These are phyloP conservation scores for Leucozona laternaria DNA, from an alignment of 2,888 invertebrate species.

Conservation along the genomic window DNA sequence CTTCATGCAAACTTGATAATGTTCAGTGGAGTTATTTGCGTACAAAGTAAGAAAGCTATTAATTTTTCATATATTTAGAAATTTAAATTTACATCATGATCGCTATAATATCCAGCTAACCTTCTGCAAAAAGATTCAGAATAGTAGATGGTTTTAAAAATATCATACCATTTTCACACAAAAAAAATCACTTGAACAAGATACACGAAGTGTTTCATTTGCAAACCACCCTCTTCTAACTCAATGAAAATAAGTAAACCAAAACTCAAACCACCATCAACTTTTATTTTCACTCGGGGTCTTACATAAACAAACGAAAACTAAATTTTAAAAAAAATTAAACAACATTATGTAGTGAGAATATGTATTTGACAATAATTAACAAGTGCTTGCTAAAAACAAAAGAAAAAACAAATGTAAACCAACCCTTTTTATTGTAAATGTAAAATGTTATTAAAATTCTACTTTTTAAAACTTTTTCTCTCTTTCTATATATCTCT, in stretches of 20 bases:
- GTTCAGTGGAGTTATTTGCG: too few species aligned
- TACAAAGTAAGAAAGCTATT: too few species aligned
- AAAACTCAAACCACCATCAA: not conserved
- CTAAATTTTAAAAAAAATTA: not conserved
- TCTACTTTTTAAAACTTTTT: constrained; percentile 9
- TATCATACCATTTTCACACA: not conserved
- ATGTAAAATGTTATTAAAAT: constrained; percentile 44
- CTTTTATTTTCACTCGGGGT: constrained; percentile 28
- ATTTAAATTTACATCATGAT: too few species aligned
- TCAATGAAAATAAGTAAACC: not conserved
- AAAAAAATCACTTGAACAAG: not conserved
- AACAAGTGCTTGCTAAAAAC: constrained; percentile 66
- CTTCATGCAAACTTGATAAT: too few species aligned
- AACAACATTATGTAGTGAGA: constrained; percentile 56
- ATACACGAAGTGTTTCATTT: not conserved
- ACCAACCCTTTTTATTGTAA: constrained; percentile 55
- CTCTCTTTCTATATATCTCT: constrained; percentile 8
- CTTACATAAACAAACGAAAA: constrained; percentile 25
- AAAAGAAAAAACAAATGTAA: constrained; percentile 40
- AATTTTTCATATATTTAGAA: too few species aligned
- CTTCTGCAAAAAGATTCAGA: too few species aligned
- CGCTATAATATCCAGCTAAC: too few species aligned
- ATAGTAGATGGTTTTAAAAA: too few species aligned
- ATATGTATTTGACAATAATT: constrained; percentile 73
- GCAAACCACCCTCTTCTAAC: not conserved